Conservation (phyloP, 1,140 invertebrate species). For the Drosophila mojavensis region DNA sequence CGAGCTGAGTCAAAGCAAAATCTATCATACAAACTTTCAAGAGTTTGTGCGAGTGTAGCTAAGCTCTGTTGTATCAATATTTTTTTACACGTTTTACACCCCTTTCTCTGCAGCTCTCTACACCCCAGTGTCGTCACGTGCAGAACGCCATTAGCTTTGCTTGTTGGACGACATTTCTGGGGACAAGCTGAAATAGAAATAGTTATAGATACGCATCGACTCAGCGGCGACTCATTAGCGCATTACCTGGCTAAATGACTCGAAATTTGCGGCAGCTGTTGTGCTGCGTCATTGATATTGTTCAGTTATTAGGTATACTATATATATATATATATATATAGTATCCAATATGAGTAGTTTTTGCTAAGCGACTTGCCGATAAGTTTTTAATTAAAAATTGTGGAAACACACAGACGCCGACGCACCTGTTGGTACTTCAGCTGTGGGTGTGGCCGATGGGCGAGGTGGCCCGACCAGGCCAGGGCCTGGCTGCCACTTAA, state of each 20-base stretch:
- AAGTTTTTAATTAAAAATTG: constrained; percentile 48
- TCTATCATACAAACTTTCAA: too few relatives aligned
- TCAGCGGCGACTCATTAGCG: too few relatives aligned
- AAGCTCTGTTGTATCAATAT: too few relatives aligned
- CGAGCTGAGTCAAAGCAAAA: too few relatives aligned
- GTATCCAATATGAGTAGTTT: constrained; percentile 23
- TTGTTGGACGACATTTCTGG: not conserved
- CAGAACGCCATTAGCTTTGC: not conserved
- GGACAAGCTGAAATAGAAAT: not conserved
- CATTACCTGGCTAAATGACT: not conserved
- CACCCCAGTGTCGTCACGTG: not conserved
- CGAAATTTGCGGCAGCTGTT: constrained; percentile 24
- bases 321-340: not conserved
- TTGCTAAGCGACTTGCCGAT: constrained; percentile 5
- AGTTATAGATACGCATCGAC: not conserved
- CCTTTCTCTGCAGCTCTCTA: not conserved
- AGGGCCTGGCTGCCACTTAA: too few relatives aligned
- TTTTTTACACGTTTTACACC: too few relatives aligned
- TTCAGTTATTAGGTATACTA: constrained; percentile 9
- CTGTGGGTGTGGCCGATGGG: too few relatives aligned
- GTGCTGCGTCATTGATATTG: constrained; percentile 24
- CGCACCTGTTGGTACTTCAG: constrained; percentile 15
- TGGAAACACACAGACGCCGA: constrained; percentile 20
- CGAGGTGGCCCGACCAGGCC: too few relatives aligned
- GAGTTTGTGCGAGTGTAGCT: too few relatives aligned